Evolutionary conservation across 2,797 vertebrate genomes (phyloP).

Genomic region (Jordanella pulchra): DNA sequence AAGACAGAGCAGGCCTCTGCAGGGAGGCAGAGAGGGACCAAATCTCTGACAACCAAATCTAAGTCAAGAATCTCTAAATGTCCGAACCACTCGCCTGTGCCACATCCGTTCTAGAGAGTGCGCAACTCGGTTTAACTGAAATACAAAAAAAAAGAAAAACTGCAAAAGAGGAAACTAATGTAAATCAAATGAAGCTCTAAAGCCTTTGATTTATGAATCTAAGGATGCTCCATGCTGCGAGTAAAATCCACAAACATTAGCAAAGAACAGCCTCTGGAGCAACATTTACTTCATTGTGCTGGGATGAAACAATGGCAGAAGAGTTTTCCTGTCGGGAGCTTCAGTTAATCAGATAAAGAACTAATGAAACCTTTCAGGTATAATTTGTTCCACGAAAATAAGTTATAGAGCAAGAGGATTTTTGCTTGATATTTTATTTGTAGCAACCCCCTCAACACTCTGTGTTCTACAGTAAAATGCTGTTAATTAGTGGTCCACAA

Average conservation of each 20-base stretch:
- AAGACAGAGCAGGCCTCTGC: conserved; percentile 32
- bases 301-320: conserved; percentile 27
- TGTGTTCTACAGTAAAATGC: conserved; percentile 40
- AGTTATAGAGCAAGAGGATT: conserved; percentile 52
- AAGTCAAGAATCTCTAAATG: conserved; percentile 62
- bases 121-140: conserved; percentile 34
- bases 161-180: conserved; percentile 42
- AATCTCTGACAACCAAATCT: conserved; percentile 72
- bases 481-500: conserved; percentile 68
- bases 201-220: conserved; percentile 60
- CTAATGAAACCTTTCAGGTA: conserved; percentile 50
- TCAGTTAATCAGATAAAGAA: conserved; percentile 44
- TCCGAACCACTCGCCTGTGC: conserved; percentile 42
- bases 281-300: conserved; percentile 17
- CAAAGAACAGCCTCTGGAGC: conserved; percentile 49
- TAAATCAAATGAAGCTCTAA: conserved; percentile 31
- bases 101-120: conserved; percentile 19
- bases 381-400: conserved; percentile 48
- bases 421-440: conserved; percentile 50
- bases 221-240: conserved; percentile 36
- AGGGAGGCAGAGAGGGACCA: conserved; percentile 1
- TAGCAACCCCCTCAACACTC: conserved; percentile 30
- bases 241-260: conserved; percentile 44
- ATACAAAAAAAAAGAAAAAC: conserved; percentile 19
- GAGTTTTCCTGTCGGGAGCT: conserved; percentile 18